Base-by-base conservation (phyloP, 2,888 invertebrate species). In the Drepana falcataria region DNA sequence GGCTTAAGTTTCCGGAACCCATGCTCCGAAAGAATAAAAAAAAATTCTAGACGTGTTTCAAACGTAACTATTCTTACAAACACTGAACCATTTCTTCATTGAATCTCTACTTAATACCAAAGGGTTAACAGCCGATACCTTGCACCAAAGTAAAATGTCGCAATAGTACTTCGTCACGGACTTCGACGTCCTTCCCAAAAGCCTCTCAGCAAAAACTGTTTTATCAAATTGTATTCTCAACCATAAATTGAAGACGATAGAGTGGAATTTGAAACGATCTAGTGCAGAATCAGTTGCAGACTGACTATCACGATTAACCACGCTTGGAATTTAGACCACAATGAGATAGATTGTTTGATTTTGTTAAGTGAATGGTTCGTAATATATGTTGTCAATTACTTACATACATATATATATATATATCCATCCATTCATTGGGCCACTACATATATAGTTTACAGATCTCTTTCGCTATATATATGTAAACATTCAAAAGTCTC, bases 241-340 rank as follows among this genome's bases (percentile, higher is more conserved):
- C 76, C 64, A 54, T 80, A 77, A 58, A 37, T 7, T 58, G 33
- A 58, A 35, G 4, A 21, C 0, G 2, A 48, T 54, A 79, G 68
- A 68, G 67, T 60, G 35, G 21, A 73, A 48, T 62, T 64, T 79
- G 35, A 51, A 40, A n/a, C 57, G 62, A 56, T 63, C 2, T 9
- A 6, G 35, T 4, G n/a, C 53, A 52, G 57, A 48, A 61, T 56
- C 61, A 68, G 81, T 79, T 81, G 78, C 77, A 79, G 70, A 73
- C 63, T 21, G 21, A 79, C 85, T 85, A 83, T 71, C 68, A 68
- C 64, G 78, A 81, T 85, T 85, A 80, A 80, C 79, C 65, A 85
- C 77, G 85, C 82, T 83, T 73, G 77, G 59, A 72, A 71, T 73
- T 75, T 66, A 68, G 68, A 80, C 77, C 69, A 57, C 71, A 71